A percentile compares a stretch with the other conserved stretches of the same genome.
phyloP scores from a whole-genome alignment of 2,888 invertebrate genomes.

The Noctua janthina region DNA sequence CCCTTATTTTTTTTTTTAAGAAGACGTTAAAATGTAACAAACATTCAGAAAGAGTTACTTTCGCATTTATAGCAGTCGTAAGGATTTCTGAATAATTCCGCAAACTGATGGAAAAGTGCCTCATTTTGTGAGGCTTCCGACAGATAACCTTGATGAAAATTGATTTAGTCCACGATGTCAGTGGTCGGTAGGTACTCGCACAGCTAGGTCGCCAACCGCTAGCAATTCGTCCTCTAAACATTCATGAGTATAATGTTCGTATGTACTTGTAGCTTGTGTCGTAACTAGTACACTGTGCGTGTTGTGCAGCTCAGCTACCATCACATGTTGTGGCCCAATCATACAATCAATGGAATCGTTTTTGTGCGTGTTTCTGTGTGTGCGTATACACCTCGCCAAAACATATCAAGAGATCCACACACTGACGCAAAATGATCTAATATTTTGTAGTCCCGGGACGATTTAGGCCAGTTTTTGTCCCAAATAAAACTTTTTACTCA shows the following conservation, averaged over 20 bases:
- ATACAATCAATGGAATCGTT: slow-evolving; percentile 56
- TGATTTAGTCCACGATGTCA: slow-evolving; percentile 19
- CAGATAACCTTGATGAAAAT: slow-evolving; percentile 56
- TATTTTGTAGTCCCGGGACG: background rate
- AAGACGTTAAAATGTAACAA: background rate
- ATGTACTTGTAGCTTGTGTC: slow-evolving; percentile 44
- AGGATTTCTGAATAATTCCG: background rate
- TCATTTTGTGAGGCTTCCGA: background rate
- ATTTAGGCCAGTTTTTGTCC: slow-evolving; percentile 12
- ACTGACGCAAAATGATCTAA: background rate
- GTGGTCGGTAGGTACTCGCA: slow-evolving; percentile 32
- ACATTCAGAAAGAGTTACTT: background rate
- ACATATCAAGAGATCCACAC: slow-evolving; percentile 1
- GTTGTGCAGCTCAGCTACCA: slow-evolving; percentile 27
- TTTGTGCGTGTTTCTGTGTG: background rate
- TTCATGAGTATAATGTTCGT: slow-evolving; percentile 58
- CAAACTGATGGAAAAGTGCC: background rate
- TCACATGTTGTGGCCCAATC: slow-evolving; percentile 47
- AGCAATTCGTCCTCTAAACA: slow-evolving; percentile 64
- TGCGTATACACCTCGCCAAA: slow-evolving; percentile 5
- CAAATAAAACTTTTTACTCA: slow-evolving; percentile 11
- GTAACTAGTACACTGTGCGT: slow-evolving; percentile 50
- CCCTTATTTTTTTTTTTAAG: too few relatives aligned
- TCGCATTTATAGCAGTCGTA: background rate
- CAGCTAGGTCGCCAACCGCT: slow-evolving; percentile 61